Base-by-base conservation (phyloP, 2,113 vertebrate species). In the Brachypteracias leptosomus region DNA sequence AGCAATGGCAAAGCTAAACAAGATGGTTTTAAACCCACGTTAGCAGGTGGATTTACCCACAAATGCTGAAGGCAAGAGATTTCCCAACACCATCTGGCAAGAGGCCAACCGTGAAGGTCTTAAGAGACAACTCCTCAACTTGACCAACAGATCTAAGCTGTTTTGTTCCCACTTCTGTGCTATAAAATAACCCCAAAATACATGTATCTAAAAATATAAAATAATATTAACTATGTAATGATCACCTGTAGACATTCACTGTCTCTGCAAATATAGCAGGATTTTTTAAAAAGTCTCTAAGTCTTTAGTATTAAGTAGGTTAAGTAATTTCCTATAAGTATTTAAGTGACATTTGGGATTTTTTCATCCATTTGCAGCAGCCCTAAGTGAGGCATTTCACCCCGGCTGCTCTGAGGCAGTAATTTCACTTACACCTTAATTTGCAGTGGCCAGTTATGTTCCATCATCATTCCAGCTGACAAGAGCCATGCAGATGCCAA, bases 181-280 rank as follows among this genome's bases (percentile, higher is more conserved):
- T 25, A 4, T 0, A 19, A 79, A 85, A 54, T 2, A 58, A 4
- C 2, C 17, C 20, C 3, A 4, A 67, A 59, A 55, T 0, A 26
- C 1, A 5, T 1, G 0, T 0, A 17, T 2, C 5, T 72, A n/a
- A 68, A 71, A 59, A 16, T 2, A 55, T 1, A 49, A 42, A 26
- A 4, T 28, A n/a, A n/a, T n/a, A n/a, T n/a, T n/a, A 10, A 21
- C 36, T 18, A 31, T 0, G 0, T 2, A 33, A 6, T 2, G 3
- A 51, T 28, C n/a, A 62, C 47, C 42, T 18, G 47, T 9, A 67
- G 80, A 33, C 13, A 11, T 20, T 46, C 33, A 7, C 33, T 35
- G 25, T 16, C 25, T 19, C 42, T n/a, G 21, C 26, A 29, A 73
- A 44, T 6, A 6, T 72, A 80, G 33, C 0, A 2, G n/a, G 26